Evolutionary conservation across 2,113 vertebrate species (phyloP).

Genomic region (Micronycteris hirsuta): DNA sequence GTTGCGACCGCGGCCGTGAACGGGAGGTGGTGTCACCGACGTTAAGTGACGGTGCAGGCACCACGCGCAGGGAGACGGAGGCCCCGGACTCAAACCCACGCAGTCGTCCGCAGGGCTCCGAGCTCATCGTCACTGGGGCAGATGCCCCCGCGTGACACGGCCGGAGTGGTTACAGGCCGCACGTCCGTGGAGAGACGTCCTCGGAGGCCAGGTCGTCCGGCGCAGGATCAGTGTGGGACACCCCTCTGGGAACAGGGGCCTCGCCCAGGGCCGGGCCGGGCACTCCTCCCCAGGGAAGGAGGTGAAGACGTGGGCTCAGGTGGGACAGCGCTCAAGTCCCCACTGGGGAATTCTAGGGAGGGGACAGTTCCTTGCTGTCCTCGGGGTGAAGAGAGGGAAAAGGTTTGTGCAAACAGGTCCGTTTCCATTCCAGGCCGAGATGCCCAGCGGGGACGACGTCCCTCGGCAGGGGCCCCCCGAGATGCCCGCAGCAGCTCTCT

Average conservation of each 20-base stretch:
- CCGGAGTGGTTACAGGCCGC: rapidly evolving
- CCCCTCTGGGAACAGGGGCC: too few species aligned
- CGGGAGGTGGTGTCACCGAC: rapidly evolving
- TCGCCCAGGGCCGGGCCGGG: rapidly evolving
- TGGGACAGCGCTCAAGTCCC: not conserved
- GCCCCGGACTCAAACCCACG: rapidly evolving
- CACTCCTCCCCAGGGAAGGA: not conserved
- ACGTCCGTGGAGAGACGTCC: not conserved
- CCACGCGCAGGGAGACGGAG: rapidly evolving
- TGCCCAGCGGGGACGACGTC: too few species aligned
- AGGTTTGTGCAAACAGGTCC: not conserved
- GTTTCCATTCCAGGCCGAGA: not conserved
- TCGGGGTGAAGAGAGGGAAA: not conserved
- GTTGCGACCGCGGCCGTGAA: rapidly evolving
- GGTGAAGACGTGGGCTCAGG: too few species aligned
- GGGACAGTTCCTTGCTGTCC: rapidly evolving
- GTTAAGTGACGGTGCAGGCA: rapidly evolving
- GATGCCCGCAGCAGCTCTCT: too few species aligned
- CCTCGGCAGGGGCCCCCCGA: not conserved
- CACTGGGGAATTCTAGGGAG: rapidly evolving
- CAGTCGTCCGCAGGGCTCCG: not conserved
- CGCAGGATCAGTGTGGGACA: rapidly evolving
- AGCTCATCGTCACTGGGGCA: rapidly evolving
- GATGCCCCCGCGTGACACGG: rapidly evolving
- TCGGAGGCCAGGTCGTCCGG: not conserved